A percentile compares a stretch with the other conserved stretches of the same genome.
Conservation (phyloP, 2,113 vertebrate genomes). For the Microtus oregoni region DNA sequence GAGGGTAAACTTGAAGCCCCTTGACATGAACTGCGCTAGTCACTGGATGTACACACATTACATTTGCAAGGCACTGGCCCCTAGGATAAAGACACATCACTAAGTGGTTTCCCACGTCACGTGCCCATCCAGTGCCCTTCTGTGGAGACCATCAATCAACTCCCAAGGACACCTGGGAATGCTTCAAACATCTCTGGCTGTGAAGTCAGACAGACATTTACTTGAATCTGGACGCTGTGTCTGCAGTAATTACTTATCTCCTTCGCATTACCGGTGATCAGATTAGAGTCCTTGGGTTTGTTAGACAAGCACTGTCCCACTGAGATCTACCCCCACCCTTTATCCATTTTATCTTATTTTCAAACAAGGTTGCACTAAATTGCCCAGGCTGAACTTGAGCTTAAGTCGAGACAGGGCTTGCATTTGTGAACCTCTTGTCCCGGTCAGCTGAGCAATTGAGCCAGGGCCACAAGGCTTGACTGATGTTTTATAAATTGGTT, state of each 20-base stretch:
- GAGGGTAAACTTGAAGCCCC: neutral
- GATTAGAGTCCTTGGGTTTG: neutral
- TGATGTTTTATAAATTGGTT: neutral
- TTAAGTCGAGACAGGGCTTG: neutral
- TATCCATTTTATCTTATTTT: neutral
- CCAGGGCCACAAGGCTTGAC: neutral
- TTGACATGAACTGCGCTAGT: neutral
- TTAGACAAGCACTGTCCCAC: neutral
- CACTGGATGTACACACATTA: neutral
- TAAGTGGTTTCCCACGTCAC: neutral
- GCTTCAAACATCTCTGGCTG: neutral
- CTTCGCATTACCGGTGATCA: neutral
- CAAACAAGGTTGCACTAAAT: neutral
- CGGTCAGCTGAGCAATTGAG: neutral
- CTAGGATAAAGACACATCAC: neutral
- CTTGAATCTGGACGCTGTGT: slow-evolving; percentile 9
- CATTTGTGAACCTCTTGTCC: neutral
- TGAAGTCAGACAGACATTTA: neutral
- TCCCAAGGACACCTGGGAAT: neutral
- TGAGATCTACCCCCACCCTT: neutral
- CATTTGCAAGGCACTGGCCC: neutral
- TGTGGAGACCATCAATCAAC: neutral
- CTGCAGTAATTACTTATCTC: neutral
- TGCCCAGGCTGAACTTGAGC: neutral
- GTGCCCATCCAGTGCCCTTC: neutral